phyloP scores from a whole-genome alignment of 2,797 vertebrate genomes.

The Characodon lateralis region DNA sequence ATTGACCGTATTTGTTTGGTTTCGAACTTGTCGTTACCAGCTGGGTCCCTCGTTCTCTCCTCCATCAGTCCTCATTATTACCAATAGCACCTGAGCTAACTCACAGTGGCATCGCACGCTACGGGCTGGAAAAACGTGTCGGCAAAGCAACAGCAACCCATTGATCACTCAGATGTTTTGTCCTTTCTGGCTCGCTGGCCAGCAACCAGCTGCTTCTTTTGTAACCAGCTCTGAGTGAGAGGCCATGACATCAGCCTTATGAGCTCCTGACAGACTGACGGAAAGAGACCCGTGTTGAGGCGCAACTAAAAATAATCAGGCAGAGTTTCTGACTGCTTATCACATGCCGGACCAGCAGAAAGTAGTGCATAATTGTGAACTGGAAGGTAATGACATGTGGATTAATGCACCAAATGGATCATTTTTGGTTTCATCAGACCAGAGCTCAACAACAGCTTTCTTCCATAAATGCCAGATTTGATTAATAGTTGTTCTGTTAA shows the following conservation, averaged over 20 bases:
- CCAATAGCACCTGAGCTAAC: conserved; percentile 35
- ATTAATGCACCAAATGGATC: no score
- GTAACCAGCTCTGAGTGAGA: conserved; percentile 4
- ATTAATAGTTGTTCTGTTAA: background rate
- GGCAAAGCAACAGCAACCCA: conserved; percentile 42
- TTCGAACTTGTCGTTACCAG: conserved; percentile 34
- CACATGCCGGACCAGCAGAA: no score
- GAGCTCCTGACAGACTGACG: conserved; percentile 30
- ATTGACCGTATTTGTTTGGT: conserved; percentile 18
- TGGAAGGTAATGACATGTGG: background rate
- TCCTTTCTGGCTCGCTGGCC: conserved; percentile 7
- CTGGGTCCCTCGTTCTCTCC: conserved; percentile 47
- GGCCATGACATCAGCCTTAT: conserved; percentile 8
- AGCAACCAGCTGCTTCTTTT: conserved; percentile 36
- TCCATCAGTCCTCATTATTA: conserved; percentile 57
- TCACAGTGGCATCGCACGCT: conserved; percentile 31
- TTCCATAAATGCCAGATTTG: background rate
- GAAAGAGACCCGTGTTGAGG: conserved; percentile 7
- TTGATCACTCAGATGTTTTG: conserved; percentile 36
- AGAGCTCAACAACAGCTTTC: background rate
- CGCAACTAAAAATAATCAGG: background rate
- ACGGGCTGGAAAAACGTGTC: conserved; percentile 48
- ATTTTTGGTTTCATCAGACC: no score
- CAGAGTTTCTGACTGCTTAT: background rate
- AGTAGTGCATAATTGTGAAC: background rate